phyloP scores from a whole-genome alignment of 2,797 vertebrate genomes.

The Ceyx erithaca region DNA sequence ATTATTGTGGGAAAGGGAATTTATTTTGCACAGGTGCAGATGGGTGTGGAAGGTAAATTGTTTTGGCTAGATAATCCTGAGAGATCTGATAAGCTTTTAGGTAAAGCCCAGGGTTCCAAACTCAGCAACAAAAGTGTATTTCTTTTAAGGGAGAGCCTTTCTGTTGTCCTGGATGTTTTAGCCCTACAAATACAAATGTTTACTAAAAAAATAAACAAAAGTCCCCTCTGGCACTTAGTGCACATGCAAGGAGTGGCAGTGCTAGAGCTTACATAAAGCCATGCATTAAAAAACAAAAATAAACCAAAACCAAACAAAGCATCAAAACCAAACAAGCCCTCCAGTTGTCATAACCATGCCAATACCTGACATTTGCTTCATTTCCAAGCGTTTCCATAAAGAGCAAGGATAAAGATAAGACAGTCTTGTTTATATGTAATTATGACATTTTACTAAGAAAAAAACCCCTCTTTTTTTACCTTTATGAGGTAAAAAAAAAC shows the following conservation, averaged over 20 bases:
- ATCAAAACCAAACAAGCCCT: background rate
- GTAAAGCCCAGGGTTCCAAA: slow-evolving; percentile 10
- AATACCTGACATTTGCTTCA: background rate
- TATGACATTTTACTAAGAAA: background rate
- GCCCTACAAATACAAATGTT: background rate
- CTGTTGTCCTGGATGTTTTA: background rate
- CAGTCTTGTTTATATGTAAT: background rate
- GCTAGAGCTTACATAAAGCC: background rate
- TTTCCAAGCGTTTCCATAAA: background rate
- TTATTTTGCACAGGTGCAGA: slow-evolving; percentile 63
- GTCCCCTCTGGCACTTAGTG: background rate
- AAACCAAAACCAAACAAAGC: background rate
- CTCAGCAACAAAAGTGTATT: background rate
- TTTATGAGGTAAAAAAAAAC: background rate
- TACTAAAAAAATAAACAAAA: background rate
- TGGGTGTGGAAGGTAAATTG: slow-evolving; percentile 47
- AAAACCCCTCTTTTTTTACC: background rate
- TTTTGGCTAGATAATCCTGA: slow-evolving; percentile 31
- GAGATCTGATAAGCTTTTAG: slow-evolving; percentile 36
- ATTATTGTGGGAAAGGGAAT: slow-evolving; percentile 38
- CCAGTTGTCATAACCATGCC: background rate
- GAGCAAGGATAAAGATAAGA: background rate
- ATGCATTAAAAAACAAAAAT: background rate
- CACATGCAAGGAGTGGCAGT: background rate
- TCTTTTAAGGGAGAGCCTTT: background rate